Evolutionary conservation across 2,113 vertebrate genomes (phyloP).

Genomic region (Ameiurus melas): DNA sequence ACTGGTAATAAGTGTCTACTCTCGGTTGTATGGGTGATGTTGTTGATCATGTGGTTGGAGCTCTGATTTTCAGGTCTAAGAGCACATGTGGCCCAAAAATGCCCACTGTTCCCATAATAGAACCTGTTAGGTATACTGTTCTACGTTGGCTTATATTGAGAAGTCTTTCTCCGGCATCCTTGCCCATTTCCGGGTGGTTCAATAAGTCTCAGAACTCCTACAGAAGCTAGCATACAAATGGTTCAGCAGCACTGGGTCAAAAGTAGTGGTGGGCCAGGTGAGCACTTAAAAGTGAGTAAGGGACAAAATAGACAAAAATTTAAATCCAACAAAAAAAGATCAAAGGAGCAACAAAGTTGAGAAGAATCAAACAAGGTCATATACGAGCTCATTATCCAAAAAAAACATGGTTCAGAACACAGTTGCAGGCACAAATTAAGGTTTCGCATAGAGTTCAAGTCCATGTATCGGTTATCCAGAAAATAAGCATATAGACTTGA

Average conservation of each 20-base stretch:
- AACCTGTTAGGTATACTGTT: no score
- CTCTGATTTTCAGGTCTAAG: no score
- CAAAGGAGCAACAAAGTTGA: neutral
- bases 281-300: neutral
- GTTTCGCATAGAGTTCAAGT: neutral
- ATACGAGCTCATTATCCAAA: neutral
- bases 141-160: neutral
- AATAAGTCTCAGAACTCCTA: neutral
- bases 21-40: no score
- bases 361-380: neutral
- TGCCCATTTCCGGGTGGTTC: neutral
- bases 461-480: neutral
- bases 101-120: neutral
- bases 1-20: no score
- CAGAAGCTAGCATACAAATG: neutral
- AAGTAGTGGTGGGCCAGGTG: neutral
- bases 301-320: neutral
- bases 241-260: neutral
- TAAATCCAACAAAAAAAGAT: neutral
- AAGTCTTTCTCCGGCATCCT: neutral
- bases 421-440: neutral
- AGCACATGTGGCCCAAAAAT: neutral
- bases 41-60: no score
- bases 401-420: neutral
- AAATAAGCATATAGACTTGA: neutral